Evolutionary conservation across 2,888 invertebrate genomes (phyloP), one percentile per base, ranked within the genome.

Genomic region (Athalia rosae): DNA sequence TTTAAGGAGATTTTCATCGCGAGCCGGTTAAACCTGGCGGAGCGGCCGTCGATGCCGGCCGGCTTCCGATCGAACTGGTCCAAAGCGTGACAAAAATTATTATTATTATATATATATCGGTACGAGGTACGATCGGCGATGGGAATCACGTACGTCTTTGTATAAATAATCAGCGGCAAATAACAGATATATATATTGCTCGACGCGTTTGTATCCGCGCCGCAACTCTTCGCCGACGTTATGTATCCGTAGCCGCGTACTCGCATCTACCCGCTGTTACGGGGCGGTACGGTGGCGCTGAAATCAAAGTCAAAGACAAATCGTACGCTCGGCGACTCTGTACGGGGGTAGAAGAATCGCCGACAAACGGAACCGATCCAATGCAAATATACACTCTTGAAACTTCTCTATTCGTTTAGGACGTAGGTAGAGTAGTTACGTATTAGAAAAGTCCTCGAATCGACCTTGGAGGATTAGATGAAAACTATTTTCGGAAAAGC

Each of bases 31-130:
- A 28, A 45, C 28, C 28, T 28, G 28, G 28, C 28, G 28, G 28
- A 28, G 28, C 28, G 28, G 28, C 28, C 28, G 28, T 28, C 28
- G 28, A 28, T 28, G 28, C 28, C 1, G 28, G 28, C n/a, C n/a
- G 47, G 1, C 63, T 50, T 13, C 13, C 11, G 50, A 53, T 28
- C 28, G 28, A 28, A 28, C 28, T 28, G 48, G 28, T 45, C 15
- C 15, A 13, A 71, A 13, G 71, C 71, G 71, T 71, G 71, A 71
- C 71, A 28, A 58, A 69, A 71, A 71, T 71, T 71, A 9, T 58
- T 71, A 58, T 50, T 28, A 13, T 64, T 47, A 13, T 15, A 15
- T 0, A 64, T 6, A 53, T 41, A 67, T 50, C 15, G 28, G 4
- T 41, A 11, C 13, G 45, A 50, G 7, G 1, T 50, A 13, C 13